These are phyloP conservation scores for Zapus hudsonius DNA, from an alignment of 2,113 vertebrate species.

Conservation along the genomic window DNA sequence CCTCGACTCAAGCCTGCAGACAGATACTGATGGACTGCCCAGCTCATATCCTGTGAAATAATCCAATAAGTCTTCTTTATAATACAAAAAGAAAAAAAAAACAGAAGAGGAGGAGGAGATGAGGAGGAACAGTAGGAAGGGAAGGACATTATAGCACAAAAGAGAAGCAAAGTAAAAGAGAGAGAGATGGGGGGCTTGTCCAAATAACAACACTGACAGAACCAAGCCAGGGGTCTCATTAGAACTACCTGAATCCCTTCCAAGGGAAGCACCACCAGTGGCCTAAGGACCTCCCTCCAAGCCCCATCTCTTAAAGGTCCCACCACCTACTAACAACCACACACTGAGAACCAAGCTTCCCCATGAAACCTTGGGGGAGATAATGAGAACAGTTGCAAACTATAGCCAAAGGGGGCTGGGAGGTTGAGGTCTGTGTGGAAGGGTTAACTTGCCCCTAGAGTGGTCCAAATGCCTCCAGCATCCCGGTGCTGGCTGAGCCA, in stretches of 20 bases:
- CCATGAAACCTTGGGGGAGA: not conserved
- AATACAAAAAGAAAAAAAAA: too few species aligned
- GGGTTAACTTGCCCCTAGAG: not conserved
- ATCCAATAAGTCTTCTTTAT: too few species aligned
- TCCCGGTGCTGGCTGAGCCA: accelerated
- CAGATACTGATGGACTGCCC: not conserved
- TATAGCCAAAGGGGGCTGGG: not conserved
- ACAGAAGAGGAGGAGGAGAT: not conserved
- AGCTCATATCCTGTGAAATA: too few species aligned
- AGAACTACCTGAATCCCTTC: not conserved
- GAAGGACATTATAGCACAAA: not conserved
- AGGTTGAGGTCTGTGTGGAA: too few species aligned
- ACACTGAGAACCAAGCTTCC: not conserved
- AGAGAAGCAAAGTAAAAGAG: not conserved
- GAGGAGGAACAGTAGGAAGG: not conserved
- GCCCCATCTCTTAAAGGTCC: too few species aligned
- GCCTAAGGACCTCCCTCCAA: not conserved
- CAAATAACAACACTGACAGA: not conserved
- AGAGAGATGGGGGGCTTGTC: not conserved
- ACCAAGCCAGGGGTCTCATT: not conserved
- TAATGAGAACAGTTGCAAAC: not conserved
- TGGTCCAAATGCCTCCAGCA: too few species aligned
- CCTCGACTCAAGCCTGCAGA: too few species aligned
- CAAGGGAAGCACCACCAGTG: not conserved
- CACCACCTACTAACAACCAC: not conserved